These are phyloP conservation scores for Portevinia maculata DNA, from an alignment of 2,888 invertebrate species.

Conservation along the genomic window DNA sequence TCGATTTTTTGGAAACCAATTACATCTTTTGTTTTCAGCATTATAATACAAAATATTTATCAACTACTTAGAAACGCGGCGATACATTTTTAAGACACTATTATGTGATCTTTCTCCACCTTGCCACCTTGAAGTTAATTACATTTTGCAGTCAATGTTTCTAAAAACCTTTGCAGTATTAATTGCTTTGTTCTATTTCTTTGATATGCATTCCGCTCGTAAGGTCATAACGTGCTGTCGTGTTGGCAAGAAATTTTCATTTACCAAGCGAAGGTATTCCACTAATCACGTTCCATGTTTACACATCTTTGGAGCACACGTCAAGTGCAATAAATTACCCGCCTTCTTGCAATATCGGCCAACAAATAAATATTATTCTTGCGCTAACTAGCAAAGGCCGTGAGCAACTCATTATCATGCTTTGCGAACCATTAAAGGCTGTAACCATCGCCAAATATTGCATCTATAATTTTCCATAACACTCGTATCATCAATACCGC, in stretches of 20 bases:
- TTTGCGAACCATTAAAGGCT: conserved; percentile 32
- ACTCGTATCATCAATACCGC: background rate
- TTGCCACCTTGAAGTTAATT: background rate
- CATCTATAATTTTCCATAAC: background rate
- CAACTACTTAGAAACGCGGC: too few relatives aligned
- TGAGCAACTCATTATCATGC: conserved; percentile 44
- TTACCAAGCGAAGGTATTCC: background rate
- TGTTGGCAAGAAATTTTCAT: background rate
- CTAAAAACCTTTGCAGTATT: background rate
- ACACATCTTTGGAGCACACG: background rate
- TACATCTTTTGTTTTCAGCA: too few relatives aligned
- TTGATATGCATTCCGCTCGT: background rate
- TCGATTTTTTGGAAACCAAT: too few relatives aligned
- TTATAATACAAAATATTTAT: too few relatives aligned
- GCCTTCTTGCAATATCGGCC: conserved; percentile 29
- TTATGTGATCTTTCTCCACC: background rate
- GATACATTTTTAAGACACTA: background rate
- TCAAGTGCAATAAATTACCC: conserved; percentile 17
- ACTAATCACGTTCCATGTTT: background rate
- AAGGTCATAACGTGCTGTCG: background rate
- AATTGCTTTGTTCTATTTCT: conserved; percentile 13
- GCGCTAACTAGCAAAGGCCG: conserved; percentile 19
- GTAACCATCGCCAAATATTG: conserved; percentile 33
- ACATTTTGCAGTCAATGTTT: background rate
- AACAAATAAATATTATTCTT: conserved; percentile 23